Evolutionary conservation across 2,113 vertebrate species (phyloP).

Genomic region (Perca fluviatilis): DNA sequence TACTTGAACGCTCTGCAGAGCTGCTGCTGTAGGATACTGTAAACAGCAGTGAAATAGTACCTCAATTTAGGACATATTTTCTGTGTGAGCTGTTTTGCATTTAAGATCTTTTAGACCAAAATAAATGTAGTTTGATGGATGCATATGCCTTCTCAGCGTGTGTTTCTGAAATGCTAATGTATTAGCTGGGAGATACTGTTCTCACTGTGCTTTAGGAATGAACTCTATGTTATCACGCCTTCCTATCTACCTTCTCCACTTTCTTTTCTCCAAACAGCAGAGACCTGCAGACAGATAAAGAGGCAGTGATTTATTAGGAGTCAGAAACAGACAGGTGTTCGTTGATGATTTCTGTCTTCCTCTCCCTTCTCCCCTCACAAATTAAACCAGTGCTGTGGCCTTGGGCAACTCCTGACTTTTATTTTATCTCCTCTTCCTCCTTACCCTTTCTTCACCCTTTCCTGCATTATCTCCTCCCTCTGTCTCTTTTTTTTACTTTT

Average conservation of each 20-base stretch:
- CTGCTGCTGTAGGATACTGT: slow-evolving; percentile 24
- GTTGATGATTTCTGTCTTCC: slow-evolving; percentile 83
- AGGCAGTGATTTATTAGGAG: slow-evolving; percentile 76
- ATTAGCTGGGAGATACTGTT: background rate
- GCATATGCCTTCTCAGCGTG: slow-evolving; percentile 18
- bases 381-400: slow-evolving; percentile 42
- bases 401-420: slow-evolving; percentile 64
- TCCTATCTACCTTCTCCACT: slow-evolving; percentile 28
- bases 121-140: slow-evolving; percentile 79
- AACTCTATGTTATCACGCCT: slow-evolving; percentile 14
- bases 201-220: slow-evolving; percentile 9
- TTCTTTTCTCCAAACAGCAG: slow-evolving; percentile 2
- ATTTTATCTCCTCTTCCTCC: slow-evolving; percentile 40
- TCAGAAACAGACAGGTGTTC: slow-evolving; percentile 80
- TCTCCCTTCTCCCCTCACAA: slow-evolving; percentile 59
- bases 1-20: slow-evolving; percentile 52
- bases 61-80: slow-evolving; percentile 31
- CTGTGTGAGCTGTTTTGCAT: slow-evolving; percentile 55
- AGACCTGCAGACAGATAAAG: slow-evolving; percentile 40
- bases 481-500: slow-evolving; percentile 23
- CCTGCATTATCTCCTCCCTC: slow-evolving; percentile 1
- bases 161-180: slow-evolving; percentile 4
- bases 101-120: slow-evolving; percentile 48
- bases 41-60: slow-evolving; percentile 18
- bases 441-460: slow-evolving; percentile 10